A percentile compares a stretch with the other conserved stretches of the same genome.
Evolutionary conservation across 2,797 vertebrate genomes (phyloP).

Genomic region (Ctenochaetus hawaiiensis): DNA sequence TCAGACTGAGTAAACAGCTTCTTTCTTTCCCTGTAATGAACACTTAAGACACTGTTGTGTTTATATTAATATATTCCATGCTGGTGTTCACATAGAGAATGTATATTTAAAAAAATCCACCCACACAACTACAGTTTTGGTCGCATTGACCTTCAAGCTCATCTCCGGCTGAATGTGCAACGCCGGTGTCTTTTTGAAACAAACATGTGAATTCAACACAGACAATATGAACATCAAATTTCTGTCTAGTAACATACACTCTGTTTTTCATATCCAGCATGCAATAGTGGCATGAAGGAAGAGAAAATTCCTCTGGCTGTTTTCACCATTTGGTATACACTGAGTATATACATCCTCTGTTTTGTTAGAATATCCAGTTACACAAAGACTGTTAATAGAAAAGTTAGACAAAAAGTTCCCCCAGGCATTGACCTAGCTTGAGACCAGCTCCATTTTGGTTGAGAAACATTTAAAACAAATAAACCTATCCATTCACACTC

Average conservation of each 20-base stretch:
- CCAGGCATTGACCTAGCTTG: constrained; percentile 21
- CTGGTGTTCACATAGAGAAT: constrained; percentile 6
- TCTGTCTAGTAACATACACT: neutral
- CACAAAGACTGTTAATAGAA: constrained; percentile 42
- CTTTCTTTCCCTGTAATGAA: neutral
- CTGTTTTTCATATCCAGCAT: constrained; percentile 16
- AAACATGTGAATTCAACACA: constrained; percentile 18
- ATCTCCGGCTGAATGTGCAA: constrained; percentile 10
- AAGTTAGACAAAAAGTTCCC: constrained; percentile 35
- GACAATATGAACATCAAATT: constrained; percentile 15
- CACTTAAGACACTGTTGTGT: neutral
- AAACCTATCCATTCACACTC: constrained; percentile 3
- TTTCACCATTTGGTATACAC: constrained; percentile 26
- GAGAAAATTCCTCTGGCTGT: neutral
- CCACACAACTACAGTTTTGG: neutral
- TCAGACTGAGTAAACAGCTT: neutral
- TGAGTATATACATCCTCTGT: constrained; percentile 32
- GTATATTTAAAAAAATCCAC: constrained; percentile 4
- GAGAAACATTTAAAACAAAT: constrained; percentile 25
- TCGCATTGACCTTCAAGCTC: neutral
- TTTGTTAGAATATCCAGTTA: constrained; percentile 59
- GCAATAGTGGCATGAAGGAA: constrained; percentile 16
- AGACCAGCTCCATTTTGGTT: constrained; percentile 46
- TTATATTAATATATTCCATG: neutral
- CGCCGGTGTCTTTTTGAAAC: constrained; percentile 17